Percentiles rank a stretch among this genome's conserved stretches.
Conservation (phyloP, 1,140 invertebrate genomes). For the Drosophila lini region DNA sequence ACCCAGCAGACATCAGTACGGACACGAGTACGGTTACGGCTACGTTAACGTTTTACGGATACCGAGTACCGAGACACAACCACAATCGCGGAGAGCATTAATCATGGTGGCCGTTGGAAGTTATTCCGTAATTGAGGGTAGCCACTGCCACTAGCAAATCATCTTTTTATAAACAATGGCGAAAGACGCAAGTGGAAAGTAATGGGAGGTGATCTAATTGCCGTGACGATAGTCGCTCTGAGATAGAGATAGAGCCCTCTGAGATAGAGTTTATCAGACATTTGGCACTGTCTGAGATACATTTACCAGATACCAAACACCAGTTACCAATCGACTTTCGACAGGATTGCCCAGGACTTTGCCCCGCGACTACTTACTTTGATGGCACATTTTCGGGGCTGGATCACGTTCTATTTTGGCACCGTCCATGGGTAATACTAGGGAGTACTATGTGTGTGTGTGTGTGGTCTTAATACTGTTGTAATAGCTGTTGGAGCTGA, state of each 20-base stretch:
- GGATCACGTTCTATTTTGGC: slow-evolving; percentile 21
- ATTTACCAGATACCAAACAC: too few species aligned
- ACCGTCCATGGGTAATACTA: slow-evolving; percentile 3
- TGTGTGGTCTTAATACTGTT: background rate
- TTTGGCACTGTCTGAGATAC: too few species aligned
- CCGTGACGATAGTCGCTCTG: background rate
- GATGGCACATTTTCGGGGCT: slow-evolving; percentile 48
- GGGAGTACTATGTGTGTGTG: background rate
- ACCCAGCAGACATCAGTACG: slow-evolving; percentile 13
- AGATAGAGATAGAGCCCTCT: too few species aligned
- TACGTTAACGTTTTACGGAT: background rate
- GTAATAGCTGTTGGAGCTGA: background rate
- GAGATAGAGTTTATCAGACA: too few species aligned
- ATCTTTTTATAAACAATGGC: slow-evolving; percentile 52
- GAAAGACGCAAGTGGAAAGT: slow-evolving; percentile 6
- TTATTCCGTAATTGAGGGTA: slow-evolving; percentile 18
- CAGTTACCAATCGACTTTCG: too few species aligned
- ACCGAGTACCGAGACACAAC: background rate
- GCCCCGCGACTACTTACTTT: slow-evolving; percentile 43
- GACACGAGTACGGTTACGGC: background rate
- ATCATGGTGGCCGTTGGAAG: slow-evolving; percentile 35
- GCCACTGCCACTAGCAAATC: slow-evolving; percentile 14
- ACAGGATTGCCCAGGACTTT: background rate
- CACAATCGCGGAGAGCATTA: slow-evolving; percentile 21
- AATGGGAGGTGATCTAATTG: slow-evolving; percentile 45